These are phyloP conservation scores for Drosophila rellima DNA, from an alignment of 2,888 invertebrate species.

Conservation along the genomic window DNA sequence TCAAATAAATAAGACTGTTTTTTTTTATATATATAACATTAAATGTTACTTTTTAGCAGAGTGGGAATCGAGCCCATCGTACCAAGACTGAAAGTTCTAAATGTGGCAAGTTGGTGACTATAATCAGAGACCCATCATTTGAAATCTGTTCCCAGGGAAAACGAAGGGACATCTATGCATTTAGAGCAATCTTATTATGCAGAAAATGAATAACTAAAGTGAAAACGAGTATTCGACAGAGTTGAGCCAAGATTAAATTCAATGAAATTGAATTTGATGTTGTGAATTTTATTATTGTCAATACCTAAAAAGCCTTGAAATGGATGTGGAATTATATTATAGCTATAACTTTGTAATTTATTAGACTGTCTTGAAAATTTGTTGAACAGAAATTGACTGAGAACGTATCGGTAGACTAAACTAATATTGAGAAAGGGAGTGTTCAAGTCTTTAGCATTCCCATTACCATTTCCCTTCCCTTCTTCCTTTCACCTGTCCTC, in stretches of 20 bases:
- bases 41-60: too few species aligned
- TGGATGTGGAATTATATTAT: background rate
- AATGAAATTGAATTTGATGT: background rate
- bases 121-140: too few species aligned
- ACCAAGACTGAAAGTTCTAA: too few species aligned
- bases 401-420: conserved; percentile 8
- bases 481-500: background rate
- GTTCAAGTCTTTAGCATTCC: background rate
- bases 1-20: too few species aligned
- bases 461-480: background rate
- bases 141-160: too few species aligned
- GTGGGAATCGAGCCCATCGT: too few species aligned
- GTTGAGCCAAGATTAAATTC: background rate
- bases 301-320: background rate
- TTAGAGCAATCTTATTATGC: too few species aligned
- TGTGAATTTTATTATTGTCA: background rate
- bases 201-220: too few species aligned
- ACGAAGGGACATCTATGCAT: too few species aligned
- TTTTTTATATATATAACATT: too few species aligned
- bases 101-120: too few species aligned
- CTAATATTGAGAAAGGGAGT: background rate
- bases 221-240: too few species aligned
- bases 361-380: conserved; percentile 8
- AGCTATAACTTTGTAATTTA: conserved; percentile 30
- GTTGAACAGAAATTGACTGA: background rate